Conservation (phyloP, 1,140 invertebrate genomes). For the Archivesica marissinica region DNA sequence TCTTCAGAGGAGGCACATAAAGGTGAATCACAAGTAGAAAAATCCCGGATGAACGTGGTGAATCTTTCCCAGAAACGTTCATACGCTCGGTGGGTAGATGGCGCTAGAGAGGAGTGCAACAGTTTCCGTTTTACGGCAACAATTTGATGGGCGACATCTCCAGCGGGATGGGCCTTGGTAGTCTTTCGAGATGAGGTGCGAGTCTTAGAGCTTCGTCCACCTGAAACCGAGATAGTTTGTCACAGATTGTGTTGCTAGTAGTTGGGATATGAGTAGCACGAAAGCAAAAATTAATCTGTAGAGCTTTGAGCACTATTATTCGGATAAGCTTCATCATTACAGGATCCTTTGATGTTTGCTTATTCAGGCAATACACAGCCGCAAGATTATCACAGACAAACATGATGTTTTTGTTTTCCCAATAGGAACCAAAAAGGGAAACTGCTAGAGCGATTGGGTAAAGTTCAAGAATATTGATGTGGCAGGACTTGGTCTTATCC, state of each 20-base stretch:
- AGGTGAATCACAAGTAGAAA: not conserved
- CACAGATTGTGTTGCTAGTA: not conserved
- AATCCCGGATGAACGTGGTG: no score
- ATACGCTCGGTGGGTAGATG: not conserved
- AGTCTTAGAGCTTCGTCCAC: not conserved
- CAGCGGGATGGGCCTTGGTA: not conserved
- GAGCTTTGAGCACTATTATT: not conserved
- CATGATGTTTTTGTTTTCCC: constrained; percentile 5
- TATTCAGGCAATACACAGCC: constrained; percentile 17
- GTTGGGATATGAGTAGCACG: not conserved
- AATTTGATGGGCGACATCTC: not conserved
- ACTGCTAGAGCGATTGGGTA: not conserved
- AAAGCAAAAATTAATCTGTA: not conserved
- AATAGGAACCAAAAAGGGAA: not conserved
- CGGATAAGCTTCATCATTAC: not conserved
- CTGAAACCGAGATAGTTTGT: constrained; percentile 4
- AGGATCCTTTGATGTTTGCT: constrained; percentile 17
- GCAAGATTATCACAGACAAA: constrained; percentile 41
- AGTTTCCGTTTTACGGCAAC: not conserved
- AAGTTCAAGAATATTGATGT: constrained; percentile 44
- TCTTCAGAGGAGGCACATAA: no score
- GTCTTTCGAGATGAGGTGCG: not conserved
- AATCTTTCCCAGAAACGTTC: no score
- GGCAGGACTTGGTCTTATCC: not conserved
- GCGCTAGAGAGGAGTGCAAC: not conserved